Conservation (phyloP, 2,797 vertebrate genomes). For the Rhincodon typus region DNA sequence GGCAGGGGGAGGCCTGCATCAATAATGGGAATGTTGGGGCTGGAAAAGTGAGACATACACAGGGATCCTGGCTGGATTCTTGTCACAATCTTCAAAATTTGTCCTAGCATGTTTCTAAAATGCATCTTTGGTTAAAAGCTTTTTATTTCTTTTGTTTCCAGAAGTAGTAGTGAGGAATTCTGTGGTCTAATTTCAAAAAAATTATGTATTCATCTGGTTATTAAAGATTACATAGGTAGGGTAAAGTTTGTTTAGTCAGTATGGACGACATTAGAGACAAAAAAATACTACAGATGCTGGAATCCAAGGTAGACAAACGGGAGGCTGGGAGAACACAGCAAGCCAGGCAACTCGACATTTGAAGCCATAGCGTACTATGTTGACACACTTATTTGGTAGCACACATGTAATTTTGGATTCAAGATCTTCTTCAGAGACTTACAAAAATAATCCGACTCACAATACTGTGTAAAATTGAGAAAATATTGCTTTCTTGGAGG, state of each 20-base stretch:
- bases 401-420: neutral
- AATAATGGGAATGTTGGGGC: too few relatives aligned
- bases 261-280: neutral
- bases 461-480: neutral
- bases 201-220: neutral
- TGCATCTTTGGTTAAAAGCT: neutral
- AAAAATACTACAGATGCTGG: too few relatives aligned
- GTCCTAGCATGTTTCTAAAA: neutral
- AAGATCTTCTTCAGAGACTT: neutral
- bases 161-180: neutral
- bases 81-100: neutral
- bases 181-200: neutral
- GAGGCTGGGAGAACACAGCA: too few relatives aligned
- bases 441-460: neutral
- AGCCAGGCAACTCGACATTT: neutral
- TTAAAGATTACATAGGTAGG: neutral
- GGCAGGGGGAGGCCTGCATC: too few relatives aligned
- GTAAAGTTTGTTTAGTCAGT: neutral
- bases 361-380: neutral
- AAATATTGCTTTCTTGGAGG: neutral
- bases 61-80: neutral
- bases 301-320: too few relatives aligned
- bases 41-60: too few relatives aligned
- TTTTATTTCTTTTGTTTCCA: neutral
- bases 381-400: neutral